Percentiles rank a stretch among this genome's conserved stretches.
Evolutionary conservation across 2,888 invertebrate species (phyloP).

Genomic region (Trachelus troglodyta): DNA sequence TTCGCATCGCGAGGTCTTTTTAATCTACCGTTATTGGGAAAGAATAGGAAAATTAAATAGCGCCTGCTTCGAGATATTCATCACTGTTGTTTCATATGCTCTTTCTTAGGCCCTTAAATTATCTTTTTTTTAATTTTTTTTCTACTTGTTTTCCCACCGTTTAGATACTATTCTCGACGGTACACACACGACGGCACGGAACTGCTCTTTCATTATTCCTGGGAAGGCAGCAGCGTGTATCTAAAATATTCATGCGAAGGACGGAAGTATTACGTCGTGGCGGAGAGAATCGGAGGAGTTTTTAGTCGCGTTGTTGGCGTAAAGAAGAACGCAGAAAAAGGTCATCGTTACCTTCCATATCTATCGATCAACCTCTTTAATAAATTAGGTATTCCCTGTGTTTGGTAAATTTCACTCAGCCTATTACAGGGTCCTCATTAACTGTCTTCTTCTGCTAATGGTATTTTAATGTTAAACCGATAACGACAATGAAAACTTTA

Average conservation of each 20-base stretch:
- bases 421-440: background rate
- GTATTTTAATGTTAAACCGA: background rate
- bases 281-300: background rate
- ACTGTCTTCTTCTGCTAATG: background rate
- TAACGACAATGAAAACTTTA: background rate
- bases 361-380: background rate
- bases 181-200: background rate
- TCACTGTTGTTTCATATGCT: background rate
- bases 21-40: background rate
- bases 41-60: background rate
- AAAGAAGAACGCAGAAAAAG: background rate
- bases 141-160: background rate
- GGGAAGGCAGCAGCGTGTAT: conserved; percentile 30
- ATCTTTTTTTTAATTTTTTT: background rate
- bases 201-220: background rate
- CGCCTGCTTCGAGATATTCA: background rate
- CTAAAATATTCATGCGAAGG: conserved; percentile 39
- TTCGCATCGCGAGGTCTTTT: background rate
- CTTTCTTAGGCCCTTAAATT: background rate
- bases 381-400: background rate
- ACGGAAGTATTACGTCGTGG: conserved; percentile 7
- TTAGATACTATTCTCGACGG: background rate
- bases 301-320: background rate
- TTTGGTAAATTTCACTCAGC: background rate
- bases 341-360: background rate